Base-by-base conservation (phyloP, 1,140 invertebrate species). In the Zaprionus capensis region DNA sequence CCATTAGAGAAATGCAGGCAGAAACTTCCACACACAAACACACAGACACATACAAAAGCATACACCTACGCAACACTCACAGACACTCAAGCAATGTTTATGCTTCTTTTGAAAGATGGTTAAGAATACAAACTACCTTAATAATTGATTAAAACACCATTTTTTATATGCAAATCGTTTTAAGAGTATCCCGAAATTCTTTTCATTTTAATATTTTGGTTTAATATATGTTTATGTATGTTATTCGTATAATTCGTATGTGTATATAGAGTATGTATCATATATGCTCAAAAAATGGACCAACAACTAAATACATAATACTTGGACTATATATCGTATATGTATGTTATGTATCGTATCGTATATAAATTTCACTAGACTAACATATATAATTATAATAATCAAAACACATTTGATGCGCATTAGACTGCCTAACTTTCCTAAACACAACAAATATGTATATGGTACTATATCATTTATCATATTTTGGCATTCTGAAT, bases 261-360 rank as follows among this genome's bases (percentile, higher is more conserved):
- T 80, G 38, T 66, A 71, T 66, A 59, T 61, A 44, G 15, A 44
- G 41, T 69, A 46, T 69, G 73, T 78, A 51, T 34, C 31, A 11
- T 76, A 75, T 69, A 65, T 80, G 73, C 71, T 82, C 62, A 81
- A 88, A 77, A 82, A 88, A 87, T 87, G 84, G 84, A 88, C 84
- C 84, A 88, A 90, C 85, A 88, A 90, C 84, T 81, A 87, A 87
- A 87, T 90, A 88, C 84, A 90, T 88, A 90, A 90, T 88, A 90
- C 78, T 88, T 82, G 77, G 62, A 88, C 84, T 88, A 51, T 51
- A 51, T 51, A 51, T 46, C n/a, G 41, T 51, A 75, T 79, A 79
- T 79, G 58, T 64, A 74, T 69, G 53, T 78, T 64, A 74, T 69
- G 49, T 78, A 63, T 65, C 36, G 22, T 67, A 41, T n/a, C 22